Conservation (phyloP, 2,113 vertebrate species). For the Coturnix japonica region DNA sequence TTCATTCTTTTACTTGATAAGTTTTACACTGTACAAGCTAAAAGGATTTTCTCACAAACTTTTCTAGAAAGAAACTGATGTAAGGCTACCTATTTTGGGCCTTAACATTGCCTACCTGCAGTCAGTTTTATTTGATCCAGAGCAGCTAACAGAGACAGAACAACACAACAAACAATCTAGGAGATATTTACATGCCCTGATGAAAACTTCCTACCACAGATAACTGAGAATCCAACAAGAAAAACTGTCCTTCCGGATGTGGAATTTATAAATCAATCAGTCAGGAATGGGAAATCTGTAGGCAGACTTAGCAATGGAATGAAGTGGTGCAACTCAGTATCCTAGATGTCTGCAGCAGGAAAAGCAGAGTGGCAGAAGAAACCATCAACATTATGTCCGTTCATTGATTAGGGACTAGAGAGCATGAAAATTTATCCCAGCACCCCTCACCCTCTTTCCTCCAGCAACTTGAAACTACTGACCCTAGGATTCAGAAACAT, state of each 20-base stretch:
- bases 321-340: not conserved
- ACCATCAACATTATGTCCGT: not conserved
- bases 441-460: not conserved
- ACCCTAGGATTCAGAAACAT: not conserved
- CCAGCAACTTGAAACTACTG: not conserved
- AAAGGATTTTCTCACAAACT: not conserved
- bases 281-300: too few species aligned
- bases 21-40: not conserved
- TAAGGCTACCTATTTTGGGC: not conserved
- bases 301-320: too few species aligned
- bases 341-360: not conserved
- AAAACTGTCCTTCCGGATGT: too few species aligned
- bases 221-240: too few species aligned
- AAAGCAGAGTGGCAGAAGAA: not conserved
- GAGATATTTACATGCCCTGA: too few species aligned
- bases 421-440: not conserved
- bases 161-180: too few species aligned
- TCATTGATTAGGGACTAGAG: not conserved
- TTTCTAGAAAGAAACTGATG: not conserved
- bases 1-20: accelerated
- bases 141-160: too few species aligned
- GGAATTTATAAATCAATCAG: too few species aligned
- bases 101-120: too few species aligned
- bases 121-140: too few species aligned
- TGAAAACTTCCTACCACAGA: too few species aligned